Evolutionary conservation across 2,888 invertebrate species (phyloP).

Genomic region (Cataglyphis livida): DNA sequence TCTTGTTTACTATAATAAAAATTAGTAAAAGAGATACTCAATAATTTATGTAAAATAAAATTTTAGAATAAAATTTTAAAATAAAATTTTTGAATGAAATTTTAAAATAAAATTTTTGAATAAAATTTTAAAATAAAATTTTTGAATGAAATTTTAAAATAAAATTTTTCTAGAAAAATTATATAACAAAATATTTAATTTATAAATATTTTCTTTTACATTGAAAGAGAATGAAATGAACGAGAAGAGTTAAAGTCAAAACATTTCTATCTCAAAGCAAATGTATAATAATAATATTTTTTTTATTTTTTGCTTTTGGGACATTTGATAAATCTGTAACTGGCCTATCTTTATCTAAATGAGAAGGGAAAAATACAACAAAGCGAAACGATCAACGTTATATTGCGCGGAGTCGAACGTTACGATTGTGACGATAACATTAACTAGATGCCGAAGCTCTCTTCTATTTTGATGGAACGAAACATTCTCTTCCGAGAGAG

Average conservation of each 20-base stretch:
- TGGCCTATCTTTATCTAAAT: slow-evolving; percentile 40
- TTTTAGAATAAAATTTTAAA: no score
- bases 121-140: no score
- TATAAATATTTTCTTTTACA: no score
- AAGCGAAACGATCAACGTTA: slow-evolving; percentile 45
- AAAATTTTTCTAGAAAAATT: no score
- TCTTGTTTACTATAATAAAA: neutral
- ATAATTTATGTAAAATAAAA: no score
- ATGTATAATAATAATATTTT: neutral
- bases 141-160: no score
- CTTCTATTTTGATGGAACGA: slow-evolving; percentile 48
- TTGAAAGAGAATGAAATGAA: no score
- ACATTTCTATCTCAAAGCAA: no score
- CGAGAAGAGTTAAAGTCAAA: no score
- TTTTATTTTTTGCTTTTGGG: neutral
- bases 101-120: no score
- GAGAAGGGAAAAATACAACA: slow-evolving; percentile 25
- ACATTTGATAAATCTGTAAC: slow-evolving; percentile 22
- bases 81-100: no score
- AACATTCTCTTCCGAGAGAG: slow-evolving; percentile 47
- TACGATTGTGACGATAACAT: slow-evolving; percentile 59
- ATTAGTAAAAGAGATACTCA: neutral
- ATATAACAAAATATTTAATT: no score
- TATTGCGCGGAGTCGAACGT: slow-evolving; percentile 40
- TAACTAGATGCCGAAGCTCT: slow-evolving; percentile 46